Evolutionary conservation across 2,888 invertebrate species (phyloP).

Genomic region (Parasteatoda lunata): DNA sequence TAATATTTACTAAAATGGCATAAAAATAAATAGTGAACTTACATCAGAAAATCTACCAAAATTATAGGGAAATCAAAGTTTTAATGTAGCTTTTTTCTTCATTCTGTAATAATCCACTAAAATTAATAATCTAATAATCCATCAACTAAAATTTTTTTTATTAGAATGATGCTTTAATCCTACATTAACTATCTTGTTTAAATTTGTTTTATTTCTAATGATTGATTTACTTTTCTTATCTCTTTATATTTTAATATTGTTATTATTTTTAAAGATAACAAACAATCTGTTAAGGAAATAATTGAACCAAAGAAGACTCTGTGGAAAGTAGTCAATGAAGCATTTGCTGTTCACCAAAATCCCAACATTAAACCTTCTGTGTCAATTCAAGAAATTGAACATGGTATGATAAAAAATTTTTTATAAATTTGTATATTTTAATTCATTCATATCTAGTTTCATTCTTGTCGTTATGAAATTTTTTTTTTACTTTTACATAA

Average conservation of each 20-base stretch:
- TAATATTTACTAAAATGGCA: no score
- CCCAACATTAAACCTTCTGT: conserved; percentile 39
- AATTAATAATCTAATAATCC: no score
- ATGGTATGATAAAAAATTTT: conserved; percentile 11
- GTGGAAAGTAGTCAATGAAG: conserved; percentile 49
- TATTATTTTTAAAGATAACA: not conserved
- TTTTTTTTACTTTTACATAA: not conserved
- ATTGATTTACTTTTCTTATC: not conserved
- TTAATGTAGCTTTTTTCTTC: no score
- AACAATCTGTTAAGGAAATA: conserved; percentile 29
- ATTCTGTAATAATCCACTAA: no score
- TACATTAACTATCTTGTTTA: not conserved
- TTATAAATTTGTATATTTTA: not conserved
- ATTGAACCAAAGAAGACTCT: conserved; percentile 41
- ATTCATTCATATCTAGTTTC: not conserved
- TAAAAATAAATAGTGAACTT: no score
- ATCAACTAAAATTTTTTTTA: no score
- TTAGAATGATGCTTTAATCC: not conserved
- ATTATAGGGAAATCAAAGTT: no score
- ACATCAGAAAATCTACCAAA: no score
- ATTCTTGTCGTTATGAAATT: not conserved
- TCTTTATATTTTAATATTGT: not conserved
- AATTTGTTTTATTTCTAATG: not conserved
- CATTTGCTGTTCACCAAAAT: conserved; percentile 26
- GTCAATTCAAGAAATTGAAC: conserved; percentile 3